These are phyloP conservation scores for Mactromeris polynyma DNA, from an alignment of 2,888 invertebrate genomes.

Conservation along the genomic window DNA sequence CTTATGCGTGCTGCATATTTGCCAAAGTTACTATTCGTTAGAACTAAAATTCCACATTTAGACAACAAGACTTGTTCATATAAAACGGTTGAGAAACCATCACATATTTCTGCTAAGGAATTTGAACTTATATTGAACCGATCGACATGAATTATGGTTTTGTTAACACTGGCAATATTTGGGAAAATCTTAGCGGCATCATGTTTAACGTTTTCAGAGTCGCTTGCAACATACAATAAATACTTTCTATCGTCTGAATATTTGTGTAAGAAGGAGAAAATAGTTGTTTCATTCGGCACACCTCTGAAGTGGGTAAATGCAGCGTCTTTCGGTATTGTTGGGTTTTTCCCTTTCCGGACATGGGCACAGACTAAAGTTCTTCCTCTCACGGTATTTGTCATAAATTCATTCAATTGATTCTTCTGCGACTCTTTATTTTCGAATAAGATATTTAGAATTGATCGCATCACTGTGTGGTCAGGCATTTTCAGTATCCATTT, in stretches of 20 bases:
- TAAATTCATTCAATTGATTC: neutral
- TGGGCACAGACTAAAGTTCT: slow-evolving; percentile 42
- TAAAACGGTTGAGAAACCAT: slow-evolving; percentile 36
- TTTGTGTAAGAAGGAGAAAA: slow-evolving; percentile 31
- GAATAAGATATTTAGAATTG: slow-evolving; percentile 32
- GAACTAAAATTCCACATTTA: slow-evolving; percentile 46
- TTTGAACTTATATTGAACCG: neutral
- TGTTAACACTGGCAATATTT: slow-evolving; percentile 11
- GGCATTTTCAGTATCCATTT: slow-evolving; percentile 31
- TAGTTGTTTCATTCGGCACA: slow-evolving; percentile 20
- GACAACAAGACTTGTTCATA: slow-evolving; percentile 51
- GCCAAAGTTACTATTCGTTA: slow-evolving; percentile 56
- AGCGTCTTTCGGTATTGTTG: slow-evolving; percentile 38
- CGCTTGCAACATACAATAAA: slow-evolving; percentile 47
- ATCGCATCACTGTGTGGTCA: neutral
- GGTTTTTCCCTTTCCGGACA: slow-evolving; percentile 52
- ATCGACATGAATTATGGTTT: slow-evolving; percentile 53
- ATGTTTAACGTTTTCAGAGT: slow-evolving; percentile 38
- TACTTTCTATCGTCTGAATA: slow-evolving; percentile 22
- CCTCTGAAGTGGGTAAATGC: neutral
- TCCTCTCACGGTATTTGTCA: neutral
- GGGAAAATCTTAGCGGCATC: neutral
- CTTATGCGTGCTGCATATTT: slow-evolving; percentile 46
- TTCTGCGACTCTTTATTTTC: neutral
- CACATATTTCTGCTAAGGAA: slow-evolving; percentile 16